Conservation (phyloP, 2,888 invertebrate species). For the Drosophila emarginata region DNA sequence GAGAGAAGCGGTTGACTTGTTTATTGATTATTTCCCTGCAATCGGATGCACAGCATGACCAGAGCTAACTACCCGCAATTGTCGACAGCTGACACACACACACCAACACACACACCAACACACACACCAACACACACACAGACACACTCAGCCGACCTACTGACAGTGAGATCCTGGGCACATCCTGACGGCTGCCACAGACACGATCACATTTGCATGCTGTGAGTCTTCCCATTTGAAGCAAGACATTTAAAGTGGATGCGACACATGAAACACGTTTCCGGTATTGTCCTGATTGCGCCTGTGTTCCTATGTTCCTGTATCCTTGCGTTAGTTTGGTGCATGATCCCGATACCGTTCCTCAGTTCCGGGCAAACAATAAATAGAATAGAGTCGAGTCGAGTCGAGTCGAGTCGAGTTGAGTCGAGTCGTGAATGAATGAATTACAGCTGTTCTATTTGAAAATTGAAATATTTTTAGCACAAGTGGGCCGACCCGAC, state of each 20-base stretch:
- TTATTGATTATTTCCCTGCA: constrained; percentile 8
- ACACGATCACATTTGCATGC: constrained; percentile 13
- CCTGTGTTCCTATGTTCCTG: not conserved
- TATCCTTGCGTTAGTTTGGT: not conserved
- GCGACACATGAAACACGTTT: constrained; percentile 61
- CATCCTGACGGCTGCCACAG: constrained; percentile 1
- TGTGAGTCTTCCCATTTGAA: not conserved
- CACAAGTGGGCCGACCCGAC: constrained; percentile 43
- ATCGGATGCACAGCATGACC: constrained; percentile 6
- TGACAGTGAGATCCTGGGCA: constrained; percentile 2
- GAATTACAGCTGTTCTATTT: constrained; percentile 54
- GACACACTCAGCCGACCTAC: no score
- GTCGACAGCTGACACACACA: constrained; percentile 10
- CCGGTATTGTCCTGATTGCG: constrained; percentile 39
- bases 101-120: no score
- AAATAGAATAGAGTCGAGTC: constrained; percentile 40
- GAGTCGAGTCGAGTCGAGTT: not conserved
- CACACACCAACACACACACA: no score
- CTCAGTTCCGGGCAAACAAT: constrained; percentile 27
- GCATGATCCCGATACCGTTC: no score
- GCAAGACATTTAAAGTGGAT: constrained; percentile 28
- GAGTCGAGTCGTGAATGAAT: constrained; percentile 22
- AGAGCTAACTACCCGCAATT: not conserved
- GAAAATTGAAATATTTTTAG: constrained; percentile 55
- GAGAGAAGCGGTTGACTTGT: constrained; percentile 1